Conservation (phyloP, 2,797 vertebrate genomes). For the Naso thynnoides region DNA sequence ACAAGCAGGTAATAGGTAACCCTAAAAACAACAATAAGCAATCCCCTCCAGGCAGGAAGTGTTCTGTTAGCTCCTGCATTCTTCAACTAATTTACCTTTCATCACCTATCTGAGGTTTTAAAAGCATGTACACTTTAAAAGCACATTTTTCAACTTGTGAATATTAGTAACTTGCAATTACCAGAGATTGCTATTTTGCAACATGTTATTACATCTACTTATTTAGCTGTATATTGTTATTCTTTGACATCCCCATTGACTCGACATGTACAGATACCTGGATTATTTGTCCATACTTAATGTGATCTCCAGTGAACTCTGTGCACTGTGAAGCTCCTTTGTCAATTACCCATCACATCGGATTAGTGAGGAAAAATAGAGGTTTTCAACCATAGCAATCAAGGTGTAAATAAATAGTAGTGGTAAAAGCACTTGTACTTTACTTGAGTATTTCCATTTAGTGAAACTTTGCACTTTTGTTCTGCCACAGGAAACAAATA, state of each 20-base stretch:
- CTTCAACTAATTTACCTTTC: constrained; percentile 6
- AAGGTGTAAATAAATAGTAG: not conserved
- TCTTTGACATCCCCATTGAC: not conserved
- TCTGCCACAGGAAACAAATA: not conserved
- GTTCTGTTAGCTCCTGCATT: constrained; percentile 22
- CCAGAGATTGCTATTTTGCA: not conserved
- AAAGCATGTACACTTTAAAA: not conserved
- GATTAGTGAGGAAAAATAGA: constrained; percentile 34
- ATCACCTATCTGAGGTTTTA: not conserved
- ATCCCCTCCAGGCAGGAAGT: constrained; percentile 20
- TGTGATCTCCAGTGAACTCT: constrained; percentile 42
- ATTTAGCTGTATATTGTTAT: constrained; percentile 5
- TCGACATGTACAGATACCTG: constrained; percentile 1
- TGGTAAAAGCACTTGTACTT: constrained; percentile 2
- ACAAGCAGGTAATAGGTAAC: constrained; percentile 44
- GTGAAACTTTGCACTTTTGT: constrained; percentile 7
- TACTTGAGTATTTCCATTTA: constrained; percentile 3
- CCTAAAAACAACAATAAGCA: constrained; percentile 51
- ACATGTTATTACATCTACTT: not conserved
- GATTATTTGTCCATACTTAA: constrained; percentile 12
- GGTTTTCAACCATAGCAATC: constrained; percentile 7
- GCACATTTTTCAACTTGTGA: not conserved
- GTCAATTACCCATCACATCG: constrained; percentile 36
- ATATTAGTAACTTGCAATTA: not conserved
- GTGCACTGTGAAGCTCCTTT: constrained; percentile 22